Evolutionary conservation across 1,140 invertebrate species (phyloP).

Genomic region (Formica exsecta): DNA sequence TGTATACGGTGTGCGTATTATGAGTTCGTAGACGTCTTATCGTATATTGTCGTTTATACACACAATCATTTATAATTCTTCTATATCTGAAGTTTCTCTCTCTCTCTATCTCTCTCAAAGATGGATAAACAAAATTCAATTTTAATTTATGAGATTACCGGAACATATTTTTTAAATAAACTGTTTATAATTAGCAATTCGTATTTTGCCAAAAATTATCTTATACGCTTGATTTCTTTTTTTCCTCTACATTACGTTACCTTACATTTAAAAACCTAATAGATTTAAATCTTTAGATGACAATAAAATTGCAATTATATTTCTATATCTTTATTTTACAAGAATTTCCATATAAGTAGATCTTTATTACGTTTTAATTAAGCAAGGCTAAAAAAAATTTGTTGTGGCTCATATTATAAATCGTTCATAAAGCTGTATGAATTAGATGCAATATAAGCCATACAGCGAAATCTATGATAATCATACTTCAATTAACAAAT

Average conservation of each 20-base stretch:
- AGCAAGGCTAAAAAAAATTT: background rate
- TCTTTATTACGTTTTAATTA: slow-evolving; percentile 4
- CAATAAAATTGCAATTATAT: background rate
- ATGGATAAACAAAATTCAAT: background rate
- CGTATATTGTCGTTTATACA: slow-evolving; percentile 1
- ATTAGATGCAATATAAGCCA: slow-evolving; percentile 12
- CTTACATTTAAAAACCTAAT: background rate
- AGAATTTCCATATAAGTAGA: background rate
- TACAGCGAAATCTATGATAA: slow-evolving; percentile 16
- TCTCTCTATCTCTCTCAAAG: too few species aligned
- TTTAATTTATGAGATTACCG: background rate
- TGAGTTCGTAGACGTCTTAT: background rate
- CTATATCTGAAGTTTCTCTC: background rate
- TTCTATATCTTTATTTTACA: background rate
- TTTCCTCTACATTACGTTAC: background rate
- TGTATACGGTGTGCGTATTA: background rate
- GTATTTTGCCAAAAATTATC: slow-evolving; percentile 5
- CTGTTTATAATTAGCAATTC: background rate
- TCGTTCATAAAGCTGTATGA: slow-evolving; percentile 11
- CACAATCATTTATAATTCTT: background rate
- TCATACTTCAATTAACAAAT: slow-evolving; percentile 49
- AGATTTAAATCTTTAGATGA: background rate
- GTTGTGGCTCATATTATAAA: background rate
- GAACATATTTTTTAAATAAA: background rate
- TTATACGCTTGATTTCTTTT: background rate